These are phyloP conservation scores for Clarias laeviceps DNA, from an alignment of 2,797 vertebrate species.

Conservation along the genomic window DNA sequence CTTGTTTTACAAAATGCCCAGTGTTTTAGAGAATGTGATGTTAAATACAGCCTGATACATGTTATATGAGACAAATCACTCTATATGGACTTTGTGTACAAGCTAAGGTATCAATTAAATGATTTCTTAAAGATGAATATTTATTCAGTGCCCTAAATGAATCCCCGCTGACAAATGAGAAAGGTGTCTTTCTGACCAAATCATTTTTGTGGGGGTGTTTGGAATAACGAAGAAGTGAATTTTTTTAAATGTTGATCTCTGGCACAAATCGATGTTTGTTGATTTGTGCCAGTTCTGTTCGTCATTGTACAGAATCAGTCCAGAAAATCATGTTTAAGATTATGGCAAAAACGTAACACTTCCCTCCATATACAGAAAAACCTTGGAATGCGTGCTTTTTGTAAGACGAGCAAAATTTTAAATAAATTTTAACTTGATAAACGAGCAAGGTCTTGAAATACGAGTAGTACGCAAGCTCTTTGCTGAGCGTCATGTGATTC, in stretches of 20 bases:
- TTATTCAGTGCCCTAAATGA: neutral
- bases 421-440: too few relatives aligned
- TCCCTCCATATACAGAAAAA: too few relatives aligned
- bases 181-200: neutral
- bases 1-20: conserved; percentile 79
- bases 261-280: too few relatives aligned
- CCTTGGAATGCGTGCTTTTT: too few relatives aligned
- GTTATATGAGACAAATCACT: neutral
- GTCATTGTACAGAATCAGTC: neutral
- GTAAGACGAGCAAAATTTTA: too few relatives aligned
- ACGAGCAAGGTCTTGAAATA: too few relatives aligned
- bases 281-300: neutral
- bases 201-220: neutral
- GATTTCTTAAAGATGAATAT: neutral
- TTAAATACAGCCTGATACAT: neutral
- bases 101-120: neutral
- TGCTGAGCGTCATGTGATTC: too few relatives aligned
- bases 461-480: too few relatives aligned
- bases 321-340: neutral
- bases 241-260: too few relatives aligned
- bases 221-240: neutral
- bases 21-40: conserved; percentile 73
- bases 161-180: neutral
- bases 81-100: neutral
- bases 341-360: neutral